Evolutionary conservation across 2,888 invertebrate species (phyloP).

Genomic region (Ophioninae sp.): DNA sequence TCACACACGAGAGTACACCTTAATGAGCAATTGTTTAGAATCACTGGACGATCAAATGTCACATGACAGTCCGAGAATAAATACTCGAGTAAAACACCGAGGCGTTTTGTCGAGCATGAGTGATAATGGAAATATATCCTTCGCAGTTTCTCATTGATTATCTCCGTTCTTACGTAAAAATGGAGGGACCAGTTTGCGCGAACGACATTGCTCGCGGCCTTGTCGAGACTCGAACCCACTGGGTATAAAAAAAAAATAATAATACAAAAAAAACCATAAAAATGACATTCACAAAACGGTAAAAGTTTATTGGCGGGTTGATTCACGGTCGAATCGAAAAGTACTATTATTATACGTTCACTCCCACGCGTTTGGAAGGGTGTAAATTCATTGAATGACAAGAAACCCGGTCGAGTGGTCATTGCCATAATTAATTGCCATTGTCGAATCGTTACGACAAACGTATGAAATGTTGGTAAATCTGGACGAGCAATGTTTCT

Average conservation of each 20-base stretch:
- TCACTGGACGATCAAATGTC: background rate
- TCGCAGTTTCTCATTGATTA: conserved; percentile 16
- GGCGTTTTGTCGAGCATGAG: conserved; percentile 15
- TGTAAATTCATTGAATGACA: background rate
- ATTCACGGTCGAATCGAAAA: conserved; percentile 20
- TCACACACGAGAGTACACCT: too few relatives aligned
- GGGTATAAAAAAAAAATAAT: conserved; percentile 3
- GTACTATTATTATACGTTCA: conserved; percentile 1
- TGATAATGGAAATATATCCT: conserved; percentile 33
- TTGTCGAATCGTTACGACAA: background rate
- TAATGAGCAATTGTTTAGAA: too few relatives aligned
- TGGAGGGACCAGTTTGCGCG: conserved; percentile 7
- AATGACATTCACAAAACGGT: background rate
- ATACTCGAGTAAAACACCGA: conserved; percentile 7
- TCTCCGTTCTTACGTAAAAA: conserved; percentile 9
- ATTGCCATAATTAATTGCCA: background rate
- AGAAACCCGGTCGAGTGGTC: background rate
- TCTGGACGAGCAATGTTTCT: background rate
- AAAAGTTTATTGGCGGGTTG: background rate
- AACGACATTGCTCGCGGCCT: conserved; percentile 40
- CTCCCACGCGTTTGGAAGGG: background rate
- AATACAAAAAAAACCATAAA: background rate
- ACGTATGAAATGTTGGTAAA: background rate
- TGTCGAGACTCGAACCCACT: conserved; percentile 18
- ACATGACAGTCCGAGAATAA: conserved; percentile 12